Evolutionary conservation across 2,797 vertebrate genomes (phyloP), one percentile per base, ranked within the genome.

Genomic region (Neosilurus mollespiculum): DNA sequence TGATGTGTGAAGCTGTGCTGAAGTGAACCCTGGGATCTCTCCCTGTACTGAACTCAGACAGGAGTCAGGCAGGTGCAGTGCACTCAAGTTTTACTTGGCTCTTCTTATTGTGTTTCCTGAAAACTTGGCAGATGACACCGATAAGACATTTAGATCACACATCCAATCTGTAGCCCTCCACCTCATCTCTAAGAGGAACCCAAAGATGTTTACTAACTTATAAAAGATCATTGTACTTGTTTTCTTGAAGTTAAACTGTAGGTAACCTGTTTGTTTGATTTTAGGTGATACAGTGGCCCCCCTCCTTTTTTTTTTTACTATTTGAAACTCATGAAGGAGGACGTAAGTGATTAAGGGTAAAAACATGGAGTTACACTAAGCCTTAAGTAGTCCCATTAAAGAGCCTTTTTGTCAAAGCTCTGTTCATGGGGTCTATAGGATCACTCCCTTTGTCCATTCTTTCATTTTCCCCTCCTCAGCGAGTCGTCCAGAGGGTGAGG

Each of bases 381-480:
- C 88, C 87, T 82, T 82, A 88, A 85, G 3, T 69, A 67, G 59
- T 82, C 76, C 87, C 87, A 86, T 92, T 91, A 90, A 89, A 67
- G 78, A 71, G 87, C 81, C 6, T 86, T 86, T 79, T 91, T 92
- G 88, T 93, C 76, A 61, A 83, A 84, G 76, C 71, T 84, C 80
- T 86, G 84, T 88, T 90, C 89, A 88, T 90, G 90, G 88, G 87
- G 83, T 87, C 87, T 89, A 86, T 86, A 88, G 86, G 86, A 89
- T 90, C 87, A 87, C 85, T 88, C 85, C 88, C 90, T 92, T 93
- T 93, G 92, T 93, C 90, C 84, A 86, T 87, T 90, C 88, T 91
- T 92, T 90, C 67, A 88, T 89, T 90, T 85, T 66, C 26, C 56
- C 67, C 86, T 88, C 75, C 81, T 89, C 86, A 85, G 90, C 90